Base-by-base conservation (phyloP, 2,113 vertebrate genomes). In the Gambusia holbrooki region DNA sequence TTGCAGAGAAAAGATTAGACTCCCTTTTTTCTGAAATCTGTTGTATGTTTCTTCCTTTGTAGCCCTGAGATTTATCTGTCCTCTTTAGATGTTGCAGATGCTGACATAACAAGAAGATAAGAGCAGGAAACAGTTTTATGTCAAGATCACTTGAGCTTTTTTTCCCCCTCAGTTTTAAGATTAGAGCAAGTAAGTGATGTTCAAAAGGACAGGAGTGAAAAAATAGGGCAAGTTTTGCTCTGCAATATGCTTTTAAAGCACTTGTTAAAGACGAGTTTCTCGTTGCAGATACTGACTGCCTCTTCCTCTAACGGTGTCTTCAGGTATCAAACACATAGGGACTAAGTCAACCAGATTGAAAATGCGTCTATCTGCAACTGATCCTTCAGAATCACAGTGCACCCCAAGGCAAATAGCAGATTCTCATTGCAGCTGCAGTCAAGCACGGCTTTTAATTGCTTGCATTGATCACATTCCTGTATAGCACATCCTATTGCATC, bases 291-390 rank as follows among this genome's bases (percentile, higher is more conserved):
- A 69, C 74, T 45, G 65, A 75, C 75, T 69, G 63, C 28, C 74
- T 71, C 62, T 66, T 80, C 70, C 74, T 90, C 89, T 69, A 22
- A 72, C 69, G 66, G 48, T 72, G 74, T 28, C 79, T 77, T 92
- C 89, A 81, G 84, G 66, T 90, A 72, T 89, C 85, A 86, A 84
- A 78, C 62, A 70, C 75, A 73, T 62, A 83, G 67, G 78, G 71
- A 77, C 79, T 73, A 87, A 88, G 87, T 86, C 84, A 86, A 81
- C 81, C 54, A 76, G 86, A 78, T 69, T 79, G 78, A 86, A 86
- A 88, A 81, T 82, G 89, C 84, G 84, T 74, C 74, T 30, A 45
- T 74, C 65, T 25, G 87, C 83, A 87, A 91, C 73, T 71, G 84
- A 90, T 88, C 85, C 84, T 65, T 33, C 48, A 42, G 89, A 82